A percentile compares a stretch with the other conserved stretches of the same genome.
Conservation (phyloP, 2,113 vertebrate species). For the Seriola quinqueradiata region DNA sequence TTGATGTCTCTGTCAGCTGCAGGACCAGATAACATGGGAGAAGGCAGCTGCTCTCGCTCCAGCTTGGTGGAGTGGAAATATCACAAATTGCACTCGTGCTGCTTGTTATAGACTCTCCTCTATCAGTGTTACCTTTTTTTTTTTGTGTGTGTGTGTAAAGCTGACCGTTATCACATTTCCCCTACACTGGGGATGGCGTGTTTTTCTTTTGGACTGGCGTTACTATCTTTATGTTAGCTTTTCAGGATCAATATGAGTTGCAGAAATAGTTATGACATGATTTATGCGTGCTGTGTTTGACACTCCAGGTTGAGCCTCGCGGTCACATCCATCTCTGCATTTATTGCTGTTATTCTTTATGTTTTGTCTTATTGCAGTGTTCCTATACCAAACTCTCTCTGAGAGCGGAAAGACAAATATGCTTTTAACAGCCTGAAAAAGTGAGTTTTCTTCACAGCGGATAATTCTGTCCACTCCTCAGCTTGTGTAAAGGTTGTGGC, state of each 20-base stretch:
- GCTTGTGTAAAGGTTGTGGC: constrained; percentile 49
- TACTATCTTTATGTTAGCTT: constrained; percentile 1
- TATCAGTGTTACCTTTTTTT: not conserved
- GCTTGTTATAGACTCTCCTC: not conserved
- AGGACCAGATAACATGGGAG: constrained; percentile 24
- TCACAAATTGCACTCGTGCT: not conserved
- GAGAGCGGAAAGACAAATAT: constrained; percentile 18
- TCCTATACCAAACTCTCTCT: constrained; percentile 6
- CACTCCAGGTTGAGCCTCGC: constrained; percentile 26
- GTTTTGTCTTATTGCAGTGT: constrained; percentile 14
- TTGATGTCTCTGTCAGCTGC: constrained; percentile 58
- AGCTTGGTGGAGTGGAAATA: constrained; percentile 8
- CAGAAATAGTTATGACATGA: constrained; percentile 2
- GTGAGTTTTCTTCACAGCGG: constrained; percentile 31
- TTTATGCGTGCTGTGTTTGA: constrained; percentile 21
- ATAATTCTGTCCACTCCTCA: constrained; percentile 33
- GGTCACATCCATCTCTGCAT: constrained; percentile 21
- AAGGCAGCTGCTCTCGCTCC: constrained; percentile 9
- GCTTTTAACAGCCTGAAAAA: constrained; percentile 42
- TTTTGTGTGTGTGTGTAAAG: not conserved
- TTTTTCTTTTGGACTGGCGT: constrained; percentile 1
- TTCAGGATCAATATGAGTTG: constrained; percentile 6
- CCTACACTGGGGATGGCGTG: not conserved
- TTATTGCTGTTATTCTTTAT: constrained; percentile 43
- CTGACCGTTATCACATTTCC: not conserved